Evolutionary conservation across 2,797 vertebrate species (phyloP).

Genomic region (Ispidina lecontei): DNA sequence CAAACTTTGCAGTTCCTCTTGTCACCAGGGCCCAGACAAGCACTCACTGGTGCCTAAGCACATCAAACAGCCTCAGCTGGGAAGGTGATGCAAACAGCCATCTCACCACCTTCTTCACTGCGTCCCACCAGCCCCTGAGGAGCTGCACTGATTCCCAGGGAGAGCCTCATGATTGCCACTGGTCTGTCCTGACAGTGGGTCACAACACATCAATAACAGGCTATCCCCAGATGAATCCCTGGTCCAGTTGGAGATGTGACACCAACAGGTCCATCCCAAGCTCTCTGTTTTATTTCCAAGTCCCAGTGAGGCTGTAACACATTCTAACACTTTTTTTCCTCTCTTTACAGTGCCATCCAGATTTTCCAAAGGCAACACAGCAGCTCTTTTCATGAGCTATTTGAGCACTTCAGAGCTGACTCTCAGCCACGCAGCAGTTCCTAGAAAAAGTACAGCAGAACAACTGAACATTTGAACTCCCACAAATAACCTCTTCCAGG

Average conservation of each 20-base stretch:
- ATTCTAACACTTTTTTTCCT: slow-evolving; percentile 36
- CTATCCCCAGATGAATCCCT: neutral
- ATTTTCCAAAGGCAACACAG: slow-evolving; percentile 69
- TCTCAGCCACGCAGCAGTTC: slow-evolving; percentile 49
- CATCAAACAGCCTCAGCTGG: neutral
- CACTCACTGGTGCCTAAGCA: neutral
- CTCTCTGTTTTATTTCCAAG: neutral
- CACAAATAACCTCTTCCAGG: slow-evolving; percentile 38
- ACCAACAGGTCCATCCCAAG: neutral
- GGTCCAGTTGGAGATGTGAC: neutral
- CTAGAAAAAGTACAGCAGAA: slow-evolving; percentile 65
- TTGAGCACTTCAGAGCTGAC: slow-evolving; percentile 24
- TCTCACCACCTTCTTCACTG: neutral
- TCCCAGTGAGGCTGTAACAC: slow-evolving; percentile 1
- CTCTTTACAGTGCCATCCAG: slow-evolving; percentile 1
- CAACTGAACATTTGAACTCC: slow-evolving; percentile 68
- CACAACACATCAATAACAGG: neutral
- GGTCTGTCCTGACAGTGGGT: neutral
- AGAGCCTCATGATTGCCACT: slow-evolving; percentile 1
- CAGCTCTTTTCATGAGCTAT: slow-evolving; percentile 58
- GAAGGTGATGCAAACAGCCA: neutral
- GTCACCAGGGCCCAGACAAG: neutral
- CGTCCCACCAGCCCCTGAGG: neutral
- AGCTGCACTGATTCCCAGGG: neutral
- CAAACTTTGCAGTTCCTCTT: neutral